Percentiles rank a stretch among this genome's conserved stretches.
Conservation (phyloP, 1,140 invertebrate genomes). For the Octopus bimaculoides region DNA sequence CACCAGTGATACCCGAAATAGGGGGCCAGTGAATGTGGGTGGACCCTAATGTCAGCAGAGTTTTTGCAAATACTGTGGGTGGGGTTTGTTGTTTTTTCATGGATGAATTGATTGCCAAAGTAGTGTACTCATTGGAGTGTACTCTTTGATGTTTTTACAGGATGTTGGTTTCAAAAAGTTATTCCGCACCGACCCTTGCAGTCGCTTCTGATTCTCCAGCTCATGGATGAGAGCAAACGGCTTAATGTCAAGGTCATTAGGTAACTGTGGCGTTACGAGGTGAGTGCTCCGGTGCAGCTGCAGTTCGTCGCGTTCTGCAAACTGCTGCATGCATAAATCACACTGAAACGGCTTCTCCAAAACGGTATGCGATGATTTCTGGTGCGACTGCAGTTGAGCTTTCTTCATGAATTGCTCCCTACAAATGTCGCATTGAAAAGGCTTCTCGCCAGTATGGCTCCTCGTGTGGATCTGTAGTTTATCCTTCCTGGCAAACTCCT, state of each 20-base stretch:
- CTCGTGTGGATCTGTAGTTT: constrained; percentile 2
- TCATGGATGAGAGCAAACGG: constrained; percentile 85
- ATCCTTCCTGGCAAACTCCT: constrained; percentile 2
- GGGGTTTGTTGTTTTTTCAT: not conserved
- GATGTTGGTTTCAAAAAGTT: constrained; percentile 5
- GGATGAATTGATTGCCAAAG: not conserved
- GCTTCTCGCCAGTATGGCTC: constrained; percentile 9
- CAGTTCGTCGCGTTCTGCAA: constrained; percentile 85
- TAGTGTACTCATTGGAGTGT: not conserved
- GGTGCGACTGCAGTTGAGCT: constrained; percentile 87
- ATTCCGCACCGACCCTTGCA: constrained; percentile 40
- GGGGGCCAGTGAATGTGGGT: too few relatives aligned
- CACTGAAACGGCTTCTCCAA: constrained; percentile 73
- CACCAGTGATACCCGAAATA: too few relatives aligned
- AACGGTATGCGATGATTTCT: constrained; percentile 65
- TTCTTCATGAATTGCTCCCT: constrained; percentile 84
- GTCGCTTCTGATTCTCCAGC: constrained; percentile 77
- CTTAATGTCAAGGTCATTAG: constrained; percentile 84
- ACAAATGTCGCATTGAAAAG: constrained; percentile 47
- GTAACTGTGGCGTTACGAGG: constrained; percentile 89
- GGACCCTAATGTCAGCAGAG: too few relatives aligned
- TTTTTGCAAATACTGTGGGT: too few relatives aligned
- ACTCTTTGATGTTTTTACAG: not conserved
- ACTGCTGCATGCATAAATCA: constrained; percentile 76
- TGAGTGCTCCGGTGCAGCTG: constrained; percentile 90